Percentiles rank a stretch among this genome's conserved stretches.
phyloP scores from a whole-genome alignment of 2,113 vertebrate species.

The Blennius ocellaris region DNA sequence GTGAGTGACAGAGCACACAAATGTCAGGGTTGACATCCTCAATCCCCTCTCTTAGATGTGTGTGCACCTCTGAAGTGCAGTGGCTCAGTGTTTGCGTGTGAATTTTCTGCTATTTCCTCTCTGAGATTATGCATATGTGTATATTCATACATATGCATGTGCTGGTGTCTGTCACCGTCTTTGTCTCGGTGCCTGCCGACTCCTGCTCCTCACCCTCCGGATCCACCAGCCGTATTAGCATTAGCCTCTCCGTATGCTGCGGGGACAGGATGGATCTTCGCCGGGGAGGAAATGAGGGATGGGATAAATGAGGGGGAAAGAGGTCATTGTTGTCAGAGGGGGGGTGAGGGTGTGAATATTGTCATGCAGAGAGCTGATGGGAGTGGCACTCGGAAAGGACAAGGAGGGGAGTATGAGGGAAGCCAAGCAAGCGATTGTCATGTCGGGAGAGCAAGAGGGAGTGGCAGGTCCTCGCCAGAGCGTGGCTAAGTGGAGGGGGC shows the following conservation, averaged over 20 bases:
- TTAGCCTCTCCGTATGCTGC: slow-evolving; percentile 52
- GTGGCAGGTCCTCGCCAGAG: slow-evolving; percentile 65
- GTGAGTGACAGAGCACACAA: slow-evolving; percentile 38
- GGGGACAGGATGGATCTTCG: slow-evolving; percentile 55
- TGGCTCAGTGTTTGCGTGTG: slow-evolving; percentile 37
- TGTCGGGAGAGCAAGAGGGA: slow-evolving; percentile 35
- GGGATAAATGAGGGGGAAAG: slow-evolving; percentile 70
- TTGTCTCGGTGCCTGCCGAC: slow-evolving; percentile 62
- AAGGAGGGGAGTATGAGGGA: slow-evolving; percentile 37
- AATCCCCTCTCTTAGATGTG: slow-evolving; percentile 35
- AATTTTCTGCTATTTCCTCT: slow-evolving; percentile 51
- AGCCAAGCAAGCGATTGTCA: slow-evolving; percentile 58
- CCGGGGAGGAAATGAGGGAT: slow-evolving; percentile 56
- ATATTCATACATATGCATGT: slow-evolving; percentile 78
- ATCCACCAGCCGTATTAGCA: slow-evolving; percentile 64
- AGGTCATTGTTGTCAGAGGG: slow-evolving; percentile 71
- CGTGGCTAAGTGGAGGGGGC: slow-evolving; percentile 63
- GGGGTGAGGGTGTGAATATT: slow-evolving; percentile 65
- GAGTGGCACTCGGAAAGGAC: slow-evolving; percentile 52
- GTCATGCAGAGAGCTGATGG: slow-evolving; percentile 55
- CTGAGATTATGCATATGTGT: slow-evolving; percentile 79
- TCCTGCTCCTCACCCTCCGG: slow-evolving; percentile 46
- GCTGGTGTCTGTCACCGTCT: slow-evolving; percentile 64
- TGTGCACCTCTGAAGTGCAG: slow-evolving; percentile 22
- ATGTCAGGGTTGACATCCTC: slow-evolving; percentile 39